Conservation (phyloP, 2,113 vertebrate species). For the Percina caprodes region DNA sequence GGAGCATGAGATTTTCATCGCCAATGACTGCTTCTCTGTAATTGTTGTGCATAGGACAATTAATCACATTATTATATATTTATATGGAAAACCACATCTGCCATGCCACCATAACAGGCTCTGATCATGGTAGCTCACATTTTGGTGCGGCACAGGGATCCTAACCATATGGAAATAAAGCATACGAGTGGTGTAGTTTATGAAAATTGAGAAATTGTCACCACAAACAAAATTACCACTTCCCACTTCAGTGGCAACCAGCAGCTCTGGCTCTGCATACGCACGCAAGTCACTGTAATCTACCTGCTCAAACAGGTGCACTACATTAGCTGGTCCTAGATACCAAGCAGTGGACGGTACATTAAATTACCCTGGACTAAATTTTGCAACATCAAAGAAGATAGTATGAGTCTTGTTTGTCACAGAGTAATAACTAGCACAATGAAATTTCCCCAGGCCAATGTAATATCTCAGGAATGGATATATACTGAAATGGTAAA, state of each 20-base stretch:
- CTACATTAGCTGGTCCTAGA: not conserved
- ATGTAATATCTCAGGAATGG: not conserved
- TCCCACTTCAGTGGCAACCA: not conserved
- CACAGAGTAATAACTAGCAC: not conserved
- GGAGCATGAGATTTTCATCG: not conserved
- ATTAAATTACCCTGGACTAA: not conserved
- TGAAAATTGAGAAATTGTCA: constrained; percentile 41
- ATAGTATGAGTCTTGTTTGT: not conserved
- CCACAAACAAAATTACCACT: constrained; percentile 13
- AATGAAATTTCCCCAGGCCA: not conserved
- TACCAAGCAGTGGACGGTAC: not conserved
- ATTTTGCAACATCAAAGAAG: not conserved
- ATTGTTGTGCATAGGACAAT: not conserved
- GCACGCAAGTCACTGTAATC: not conserved
- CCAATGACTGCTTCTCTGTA: not conserved
- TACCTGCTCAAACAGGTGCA: not conserved
- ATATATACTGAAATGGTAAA: not conserved
- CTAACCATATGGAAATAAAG: constrained; percentile 23
- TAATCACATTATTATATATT: not conserved
- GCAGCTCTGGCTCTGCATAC: not conserved
- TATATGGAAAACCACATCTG: not conserved
- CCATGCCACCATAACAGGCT: not conserved
- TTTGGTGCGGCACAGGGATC: not conserved
- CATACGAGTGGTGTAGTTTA: constrained; percentile 18
- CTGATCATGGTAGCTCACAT: not conserved